Evolutionary conservation across 2,113 vertebrate species (phyloP).

Genomic region (Scomber colias): DNA sequence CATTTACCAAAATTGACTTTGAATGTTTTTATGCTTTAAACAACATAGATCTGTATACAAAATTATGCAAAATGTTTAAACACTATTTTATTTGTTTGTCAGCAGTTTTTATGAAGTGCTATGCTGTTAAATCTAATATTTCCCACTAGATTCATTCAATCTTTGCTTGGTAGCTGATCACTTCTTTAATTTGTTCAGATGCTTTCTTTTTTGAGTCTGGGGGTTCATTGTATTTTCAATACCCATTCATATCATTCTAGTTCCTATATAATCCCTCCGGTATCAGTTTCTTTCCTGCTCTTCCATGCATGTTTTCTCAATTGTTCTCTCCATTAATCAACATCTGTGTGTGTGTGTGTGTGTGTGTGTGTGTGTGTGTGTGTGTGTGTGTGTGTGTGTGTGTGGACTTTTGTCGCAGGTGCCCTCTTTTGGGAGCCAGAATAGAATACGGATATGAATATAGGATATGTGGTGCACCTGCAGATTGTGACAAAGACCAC

Average conservation of each 20-base stretch:
- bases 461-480: slow-evolving; percentile 82
- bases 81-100: neutral
- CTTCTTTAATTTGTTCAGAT: slow-evolving; percentile 7
- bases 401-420: slow-evolving; percentile 65
- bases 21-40: neutral
- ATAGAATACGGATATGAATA: slow-evolving; percentile 86
- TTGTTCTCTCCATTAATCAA: slow-evolving; percentile 65
- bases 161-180: slow-evolving; percentile 12
- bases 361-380: slow-evolving; percentile 5
- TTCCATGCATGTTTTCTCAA: slow-evolving; percentile 38
- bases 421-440: slow-evolving; percentile 80
- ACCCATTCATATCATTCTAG: slow-evolving; percentile 39
- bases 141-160: slow-evolving; percentile 1
- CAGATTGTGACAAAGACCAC: slow-evolving; percentile 69
- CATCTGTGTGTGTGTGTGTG: slow-evolving; percentile 24
- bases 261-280: slow-evolving; percentile 43
- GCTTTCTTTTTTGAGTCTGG: neutral
- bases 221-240: slow-evolving; percentile 46
- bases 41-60: neutral
- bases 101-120: neutral
- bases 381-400: slow-evolving; percentile 10
- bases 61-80: neutral
- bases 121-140: neutral
- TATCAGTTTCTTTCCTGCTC: slow-evolving; percentile 50
- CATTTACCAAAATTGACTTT: slow-evolving; percentile 17